Evolutionary conservation across 1,140 invertebrate species (phyloP).

Genomic region (Brachionus sp.): DNA sequence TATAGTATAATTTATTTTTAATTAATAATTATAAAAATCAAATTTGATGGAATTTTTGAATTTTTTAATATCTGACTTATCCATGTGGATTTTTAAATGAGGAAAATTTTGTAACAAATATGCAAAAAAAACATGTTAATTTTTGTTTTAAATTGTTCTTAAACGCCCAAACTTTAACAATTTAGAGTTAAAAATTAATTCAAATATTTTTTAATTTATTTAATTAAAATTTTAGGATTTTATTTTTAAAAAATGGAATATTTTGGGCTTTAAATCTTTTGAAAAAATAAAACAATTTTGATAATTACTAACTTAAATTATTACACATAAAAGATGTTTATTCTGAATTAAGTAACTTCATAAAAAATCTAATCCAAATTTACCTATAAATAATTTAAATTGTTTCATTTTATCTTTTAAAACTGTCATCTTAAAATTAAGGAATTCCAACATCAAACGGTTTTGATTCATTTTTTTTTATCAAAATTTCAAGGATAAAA

Average conservation of each 20-base stretch:
- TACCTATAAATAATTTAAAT: constrained; percentile 18
- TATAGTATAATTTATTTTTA: too few relatives aligned
- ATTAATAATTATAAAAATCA: too few relatives aligned
- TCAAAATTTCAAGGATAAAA: constrained; percentile 15
- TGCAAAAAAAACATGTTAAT: not conserved
- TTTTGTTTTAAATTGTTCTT: not conserved
- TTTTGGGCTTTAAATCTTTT: constrained; percentile 20
- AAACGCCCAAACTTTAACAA: not conserved
- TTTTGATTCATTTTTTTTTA: not conserved
- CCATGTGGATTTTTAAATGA: too few relatives aligned
- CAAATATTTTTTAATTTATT: not conserved
- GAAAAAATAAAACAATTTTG: not conserved
- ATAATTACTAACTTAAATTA: not conserved
- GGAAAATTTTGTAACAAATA: not conserved
- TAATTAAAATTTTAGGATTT: constrained; percentile 9
- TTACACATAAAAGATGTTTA: not conserved
- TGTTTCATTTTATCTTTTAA: not conserved
- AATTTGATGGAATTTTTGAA: too few relatives aligned
- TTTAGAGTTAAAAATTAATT: not conserved
- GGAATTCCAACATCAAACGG: not conserved
- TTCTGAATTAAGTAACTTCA: not conserved
- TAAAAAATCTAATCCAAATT: not conserved
- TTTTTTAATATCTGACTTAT: too few relatives aligned
- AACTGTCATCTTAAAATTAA: not conserved
- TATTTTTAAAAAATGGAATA: not conserved